A percentile compares a stretch with the other conserved stretches of the same genome.
Evolutionary conservation across 2,888 invertebrate genomes (phyloP).

Genomic region (Stenodera caucasica): DNA sequence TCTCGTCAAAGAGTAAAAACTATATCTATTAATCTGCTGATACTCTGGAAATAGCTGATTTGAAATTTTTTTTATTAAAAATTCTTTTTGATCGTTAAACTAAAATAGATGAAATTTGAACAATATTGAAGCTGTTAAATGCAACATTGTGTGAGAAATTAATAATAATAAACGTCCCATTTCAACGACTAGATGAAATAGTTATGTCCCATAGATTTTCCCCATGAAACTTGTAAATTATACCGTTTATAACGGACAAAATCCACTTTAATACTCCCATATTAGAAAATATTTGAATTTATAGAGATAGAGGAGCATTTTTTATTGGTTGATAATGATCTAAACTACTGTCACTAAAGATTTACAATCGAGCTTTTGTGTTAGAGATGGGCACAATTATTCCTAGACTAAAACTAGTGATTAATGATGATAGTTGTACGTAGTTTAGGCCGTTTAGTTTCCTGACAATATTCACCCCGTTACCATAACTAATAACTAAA

Average conservation of each 20-base stretch:
- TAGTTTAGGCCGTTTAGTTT: not conserved
- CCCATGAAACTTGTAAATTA: not conserved
- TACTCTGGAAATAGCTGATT: too few relatives aligned
- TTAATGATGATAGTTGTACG: constrained; percentile 2
- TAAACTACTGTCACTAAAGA: not conserved
- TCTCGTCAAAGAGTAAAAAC: too few relatives aligned
- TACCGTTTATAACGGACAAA: not conserved
- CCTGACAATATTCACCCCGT: not conserved
- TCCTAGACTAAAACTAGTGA: not conserved
- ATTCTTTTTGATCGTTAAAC: too few relatives aligned
- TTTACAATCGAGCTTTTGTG: not conserved
- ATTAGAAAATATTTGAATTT: too few relatives aligned
- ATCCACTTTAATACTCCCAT: too few relatives aligned
- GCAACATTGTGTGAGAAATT: not conserved
- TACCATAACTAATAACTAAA: not conserved
- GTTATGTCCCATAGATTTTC: not conserved
- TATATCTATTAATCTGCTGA: too few relatives aligned
- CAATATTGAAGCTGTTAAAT: too few relatives aligned
- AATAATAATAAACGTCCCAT: not conserved
- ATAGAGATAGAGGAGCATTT: too few relatives aligned
- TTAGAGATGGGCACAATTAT: not conserved
- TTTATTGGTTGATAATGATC: too few relatives aligned
- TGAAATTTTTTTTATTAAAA: too few relatives aligned
- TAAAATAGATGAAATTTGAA: too few relatives aligned
- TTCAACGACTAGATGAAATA: not conserved